Evolutionary conservation across 2,113 vertebrate species (phyloP).

Genomic region (Esox niger): DNA sequence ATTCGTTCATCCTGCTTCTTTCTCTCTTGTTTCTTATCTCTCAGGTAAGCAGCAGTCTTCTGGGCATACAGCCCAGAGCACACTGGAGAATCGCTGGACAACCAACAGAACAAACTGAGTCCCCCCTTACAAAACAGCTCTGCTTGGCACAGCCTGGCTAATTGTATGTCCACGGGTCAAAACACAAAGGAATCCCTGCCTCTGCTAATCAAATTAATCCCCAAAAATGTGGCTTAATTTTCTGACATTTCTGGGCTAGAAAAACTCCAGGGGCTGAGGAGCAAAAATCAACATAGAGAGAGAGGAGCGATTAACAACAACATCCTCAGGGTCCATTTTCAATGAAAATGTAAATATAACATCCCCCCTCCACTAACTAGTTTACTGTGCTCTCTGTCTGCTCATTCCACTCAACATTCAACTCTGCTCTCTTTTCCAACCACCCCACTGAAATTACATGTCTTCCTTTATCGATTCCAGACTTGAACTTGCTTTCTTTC

Average conservation of each 20-base stretch:
- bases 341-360: slow-evolving; percentile 63
- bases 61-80: slow-evolving; percentile 33
- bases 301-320: slow-evolving; percentile 67
- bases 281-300: slow-evolving; percentile 61
- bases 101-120: slow-evolving; percentile 15
- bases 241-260: slow-evolving; percentile 74
- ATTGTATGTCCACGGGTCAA: slow-evolving; percentile 50
- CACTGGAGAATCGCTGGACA: slow-evolving; percentile 4
- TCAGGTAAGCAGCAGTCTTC: slow-evolving; percentile 58
- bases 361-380: slow-evolving; percentile 5
- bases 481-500: background rate
- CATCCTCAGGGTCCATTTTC: slow-evolving; percentile 61
- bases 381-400: background rate
- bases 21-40: slow-evolving; percentile 44
- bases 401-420: background rate
- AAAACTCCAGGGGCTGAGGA: slow-evolving; percentile 59
- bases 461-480: too few relatives aligned
- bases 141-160: slow-evolving; percentile 12
- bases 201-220: slow-evolving; percentile 67
- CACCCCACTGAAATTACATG: too few relatives aligned
- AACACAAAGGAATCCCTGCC: slow-evolving; percentile 57
- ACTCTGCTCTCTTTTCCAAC: too few relatives aligned
- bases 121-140: background rate
- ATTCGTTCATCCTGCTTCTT: slow-evolving; percentile 11
- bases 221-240: slow-evolving; percentile 63